Base-by-base conservation (phyloP, 30 jellyfish, hydroid and myxozoan genomes). In the Aurelia coerulea region DNA sequence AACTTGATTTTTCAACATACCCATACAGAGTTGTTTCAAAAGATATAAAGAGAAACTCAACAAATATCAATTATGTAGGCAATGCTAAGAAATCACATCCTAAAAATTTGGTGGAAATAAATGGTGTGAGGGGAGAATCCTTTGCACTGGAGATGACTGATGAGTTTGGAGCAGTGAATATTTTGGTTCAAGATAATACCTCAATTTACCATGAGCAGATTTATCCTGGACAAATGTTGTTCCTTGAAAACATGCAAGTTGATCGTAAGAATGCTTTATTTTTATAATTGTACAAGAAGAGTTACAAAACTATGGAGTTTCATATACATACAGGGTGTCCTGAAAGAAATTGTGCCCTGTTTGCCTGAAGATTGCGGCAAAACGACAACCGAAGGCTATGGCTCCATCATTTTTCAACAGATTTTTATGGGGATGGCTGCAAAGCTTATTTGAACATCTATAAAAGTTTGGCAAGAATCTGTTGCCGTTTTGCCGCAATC, bases 221-320 rank as follows among this genome's bases (percentile, higher is more conserved):
- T 17, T 46, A 73, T 73, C 68, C 76, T 23, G 93, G 93, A 2
- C 93, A 84, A 31, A 65, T 84, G 73, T 14, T 74, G 76, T 58
- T 84, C 18, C 75, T 84, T 12, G 88, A 84, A 42, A 84, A 84
- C 69, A 62, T 84, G 41, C 29, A 42, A 31, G 62, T 76, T 31
- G 93, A 73, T 73, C 74, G 93, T 84, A 70, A 35, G 65, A 29
- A 32, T 31, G 52, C 7, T 1, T 0, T 18, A 11, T 13, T 19
- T 51, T 51, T 15, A 34, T 46, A 1, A 6, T 46, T 8, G 56
- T 7, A 7, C 15, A 1, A 46, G 56, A 46, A 5, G 56, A 46
- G 56, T 46, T 4, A 5, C 11, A 42, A 10, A 2, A 0, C 46
- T 4, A 37, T 37, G 4, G 46, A 37, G n/a, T 37, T 37, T 37